Evolutionary conservation across 2,113 vertebrate genomes (phyloP), one percentile per base, ranked within the genome.

Genomic region (Ancistrus triradiatus): DNA sequence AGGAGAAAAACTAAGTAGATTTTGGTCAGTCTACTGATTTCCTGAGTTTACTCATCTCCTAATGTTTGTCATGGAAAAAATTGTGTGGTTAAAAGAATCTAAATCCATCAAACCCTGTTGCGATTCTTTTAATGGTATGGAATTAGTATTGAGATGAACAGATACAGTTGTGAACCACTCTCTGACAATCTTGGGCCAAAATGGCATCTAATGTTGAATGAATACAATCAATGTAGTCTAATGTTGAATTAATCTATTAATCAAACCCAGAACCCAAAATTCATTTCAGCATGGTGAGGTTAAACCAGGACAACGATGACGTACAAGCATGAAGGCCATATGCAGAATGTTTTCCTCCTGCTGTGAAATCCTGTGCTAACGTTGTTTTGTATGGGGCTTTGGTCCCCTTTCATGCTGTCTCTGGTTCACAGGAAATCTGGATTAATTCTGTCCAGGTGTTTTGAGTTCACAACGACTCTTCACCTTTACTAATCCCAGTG

Each of bases 401-500:
- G 11, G 15, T 58, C 43, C 9, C 15, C 2, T 49, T 42, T 28
- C 6, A 28, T 10, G 22, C 33, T 11, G 15, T 6, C 8, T 55
- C 24, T 19, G 8, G 37, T 22, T 57, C 43, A 61, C 42, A 42
- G 28, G 22, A 49, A 46, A 38, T 38, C 47, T 6, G 4, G 47
- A 70, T 25, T 27, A 59, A 63, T 63, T 57, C 33, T 11, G 5
- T 47, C 63, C 68, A 64, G 47, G 51, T 59, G 52, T 61, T 61
- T 13, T 4, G 2, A 47, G 51, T 46, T 52, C 58, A 48, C 37
- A 1, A 33, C 2, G 11, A 22, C 35, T 68, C 42, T 18, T 46
- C 35, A 56, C 44, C 52, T 48, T 50, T 40, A 61, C 25, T 83
- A 78, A 83, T 77, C 78, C 64, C 37, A 40, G 31, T 53, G n/a